phyloP scores from a whole-genome alignment of 2,888 invertebrate genomes.

The Peribatodes rhomboidaria region DNA sequence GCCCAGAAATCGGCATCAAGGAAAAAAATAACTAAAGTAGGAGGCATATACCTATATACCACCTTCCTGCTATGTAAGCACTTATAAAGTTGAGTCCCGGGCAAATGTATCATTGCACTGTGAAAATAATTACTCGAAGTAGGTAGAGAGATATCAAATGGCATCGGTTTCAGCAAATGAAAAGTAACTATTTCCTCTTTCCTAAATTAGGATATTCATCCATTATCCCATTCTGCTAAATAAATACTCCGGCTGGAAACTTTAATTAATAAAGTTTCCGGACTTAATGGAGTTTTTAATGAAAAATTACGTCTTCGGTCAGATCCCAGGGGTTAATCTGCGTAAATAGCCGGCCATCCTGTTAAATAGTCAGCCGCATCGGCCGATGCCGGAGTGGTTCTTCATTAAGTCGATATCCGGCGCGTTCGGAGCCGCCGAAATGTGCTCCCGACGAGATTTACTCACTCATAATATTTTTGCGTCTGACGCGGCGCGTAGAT shows the following conservation, averaged over 20 bases:
- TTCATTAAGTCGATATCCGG: constrained; percentile 72
- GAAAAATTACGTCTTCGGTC: constrained; percentile 62
- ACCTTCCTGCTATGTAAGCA: too few species aligned
- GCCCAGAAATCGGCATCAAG: too few species aligned
- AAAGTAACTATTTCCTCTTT: constrained; percentile 20
- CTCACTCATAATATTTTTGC: constrained; percentile 43
- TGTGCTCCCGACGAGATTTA: constrained; percentile 58
- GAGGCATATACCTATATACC: too few species aligned
- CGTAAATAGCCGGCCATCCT: constrained; percentile 65
- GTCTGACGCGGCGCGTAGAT: constrained; percentile 5
- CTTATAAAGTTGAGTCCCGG: too few species aligned
- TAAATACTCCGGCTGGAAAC: constrained; percentile 44
- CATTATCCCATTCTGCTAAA: constrained; percentile 43
- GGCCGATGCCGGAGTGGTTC: constrained; percentile 64
- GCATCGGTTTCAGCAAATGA: not conserved
- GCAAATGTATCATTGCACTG: too few species aligned
- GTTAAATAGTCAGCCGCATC: constrained; percentile 65
- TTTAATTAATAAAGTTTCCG: constrained; percentile 54
- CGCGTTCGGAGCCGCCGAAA: constrained; percentile 44
- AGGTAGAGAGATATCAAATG: not conserved
- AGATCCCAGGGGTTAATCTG: constrained; percentile 64
- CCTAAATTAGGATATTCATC: constrained; percentile 38
- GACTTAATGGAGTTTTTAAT: constrained; percentile 60
- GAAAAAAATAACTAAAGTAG: too few species aligned
- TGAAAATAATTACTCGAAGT: not conserved